A percentile compares a stretch with the other conserved stretches of the same genome.
Conservation (phyloP, 2,888 invertebrate genomes). For the Melinaea marsaeus region DNA sequence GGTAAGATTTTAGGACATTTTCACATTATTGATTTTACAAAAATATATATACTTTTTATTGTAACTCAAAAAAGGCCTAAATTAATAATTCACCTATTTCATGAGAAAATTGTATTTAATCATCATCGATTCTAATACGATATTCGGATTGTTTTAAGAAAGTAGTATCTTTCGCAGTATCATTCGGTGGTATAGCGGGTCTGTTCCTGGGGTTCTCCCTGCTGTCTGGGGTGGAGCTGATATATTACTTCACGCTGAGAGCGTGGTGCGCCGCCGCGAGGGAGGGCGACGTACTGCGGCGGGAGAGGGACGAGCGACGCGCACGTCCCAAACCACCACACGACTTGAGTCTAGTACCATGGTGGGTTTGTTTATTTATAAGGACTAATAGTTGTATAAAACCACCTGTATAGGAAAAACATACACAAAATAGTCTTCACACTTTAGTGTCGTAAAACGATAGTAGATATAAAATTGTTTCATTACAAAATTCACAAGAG, state of each 20-base stretch:
- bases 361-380: constrained; percentile 39
- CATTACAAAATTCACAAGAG: too few species aligned
- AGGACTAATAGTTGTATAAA: too few species aligned
- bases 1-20: constrained; percentile 62
- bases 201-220: constrained; percentile 86
- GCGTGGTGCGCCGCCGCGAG: constrained; percentile 80
- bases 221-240: constrained; percentile 85
- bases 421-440: too few species aligned
- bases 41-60: background rate
- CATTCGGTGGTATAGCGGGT: constrained; percentile 81
- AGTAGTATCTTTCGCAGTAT: constrained; percentile 63
- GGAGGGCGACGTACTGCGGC: constrained; percentile 67
- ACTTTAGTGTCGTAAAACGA: too few species aligned
- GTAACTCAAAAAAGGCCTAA: too few species aligned
- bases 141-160: background rate
- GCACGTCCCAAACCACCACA: constrained; percentile 64
- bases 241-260: constrained; percentile 86
- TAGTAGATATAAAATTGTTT: too few species aligned
- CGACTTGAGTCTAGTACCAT: constrained; percentile 66
- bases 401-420: too few species aligned
- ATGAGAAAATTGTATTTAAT: too few species aligned
- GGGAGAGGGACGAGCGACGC: constrained; percentile 64
- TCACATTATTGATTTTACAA: too few species aligned
- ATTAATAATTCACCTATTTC: too few species aligned
- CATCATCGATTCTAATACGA: too few species aligned